phyloP scores from a whole-genome alignment of 2,113 vertebrate genomes.

The Cairina moschata region DNA sequence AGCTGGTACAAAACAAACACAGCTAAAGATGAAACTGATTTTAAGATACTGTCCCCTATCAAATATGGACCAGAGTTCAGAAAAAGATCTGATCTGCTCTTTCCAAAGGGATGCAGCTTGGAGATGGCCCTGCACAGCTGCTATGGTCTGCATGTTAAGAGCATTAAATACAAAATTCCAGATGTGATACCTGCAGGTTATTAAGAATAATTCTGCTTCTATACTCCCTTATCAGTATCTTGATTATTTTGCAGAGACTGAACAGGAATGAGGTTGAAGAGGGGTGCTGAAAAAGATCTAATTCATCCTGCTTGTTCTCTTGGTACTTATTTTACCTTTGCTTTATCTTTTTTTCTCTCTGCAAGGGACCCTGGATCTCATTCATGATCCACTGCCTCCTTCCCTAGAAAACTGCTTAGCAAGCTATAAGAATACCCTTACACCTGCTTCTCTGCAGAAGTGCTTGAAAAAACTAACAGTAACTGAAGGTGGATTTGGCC shows the following conservation, averaged over 20 bases:
- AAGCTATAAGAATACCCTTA: not conserved
- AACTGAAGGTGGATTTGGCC: not conserved
- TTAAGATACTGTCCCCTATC: not conserved
- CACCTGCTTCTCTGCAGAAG: not conserved
- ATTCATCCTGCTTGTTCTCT: not conserved
- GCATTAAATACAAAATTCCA: not conserved
- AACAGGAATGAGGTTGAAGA: not conserved
- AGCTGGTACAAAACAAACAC: not conserved
- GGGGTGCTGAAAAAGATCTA: not conserved
- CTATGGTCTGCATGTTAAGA: fast-evolving
- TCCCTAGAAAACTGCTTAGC: not conserved
- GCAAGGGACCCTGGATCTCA: not conserved
- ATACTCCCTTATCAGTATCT: not conserved
- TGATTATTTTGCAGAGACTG: not conserved
- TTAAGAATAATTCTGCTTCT: not conserved
- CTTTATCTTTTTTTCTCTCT: not conserved
- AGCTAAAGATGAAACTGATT: not conserved
- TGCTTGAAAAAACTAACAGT: not conserved
- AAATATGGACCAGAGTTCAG: not conserved
- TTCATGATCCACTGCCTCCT: not conserved
- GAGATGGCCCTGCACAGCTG: not conserved
- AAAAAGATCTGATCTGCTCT: not conserved
- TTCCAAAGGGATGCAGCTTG: not conserved
- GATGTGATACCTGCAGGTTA: not conserved
- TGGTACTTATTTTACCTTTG: not conserved